Base-by-base conservation (phyloP, 2,888 invertebrate genomes). In the Netelia inedita region DNA sequence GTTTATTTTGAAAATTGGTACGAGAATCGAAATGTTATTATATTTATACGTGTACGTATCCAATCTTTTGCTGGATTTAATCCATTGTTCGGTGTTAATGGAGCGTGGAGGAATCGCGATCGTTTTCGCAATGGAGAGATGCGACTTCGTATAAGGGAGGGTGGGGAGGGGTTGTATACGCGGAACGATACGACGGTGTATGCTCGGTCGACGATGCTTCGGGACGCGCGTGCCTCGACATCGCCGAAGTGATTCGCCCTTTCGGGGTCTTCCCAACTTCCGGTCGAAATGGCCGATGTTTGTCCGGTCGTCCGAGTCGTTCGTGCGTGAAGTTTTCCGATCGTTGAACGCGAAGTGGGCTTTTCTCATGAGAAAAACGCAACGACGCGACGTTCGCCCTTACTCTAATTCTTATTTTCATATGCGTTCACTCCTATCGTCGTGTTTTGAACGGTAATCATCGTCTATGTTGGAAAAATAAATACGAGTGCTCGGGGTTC, bases 251-350 rank as follows among this genome's bases (percentile, higher is more conserved):
- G 76, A 81, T 81, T 84, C 81, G 73, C 81, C 81, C 81, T 81
- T 61, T 84, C 80, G 59, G 76, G 80, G 72, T 61, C 57, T 65
- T 81, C 72, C 59, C 73, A 46, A 87, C 87, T 89, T 90, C 89
- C 90, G 87, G 88, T 88, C 86, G 86, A 88, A 88, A 87, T 86
- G 90, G 88, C 82, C 89, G 84, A 87, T 89, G 86, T 88, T 85
- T 86, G 35, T 79, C 81, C 86, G 82, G 81, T 82, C 83, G 84
- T 86, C 28, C 83, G 80, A 80, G 81, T 87, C 88, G 88, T 82
- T 89, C 89, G 88, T 89, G 89, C 89, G 87, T 88, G 75, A 87
- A 90, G 86, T 87, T 88, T 78, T 91, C 87, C 88, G 87, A 89
- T 90, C 88, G 89, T 75, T 82, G 86, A 79, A 83, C 79, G 83